Base-by-base conservation (phyloP, 2,113 vertebrate genomes). In the Elanoides forficatus region DNA sequence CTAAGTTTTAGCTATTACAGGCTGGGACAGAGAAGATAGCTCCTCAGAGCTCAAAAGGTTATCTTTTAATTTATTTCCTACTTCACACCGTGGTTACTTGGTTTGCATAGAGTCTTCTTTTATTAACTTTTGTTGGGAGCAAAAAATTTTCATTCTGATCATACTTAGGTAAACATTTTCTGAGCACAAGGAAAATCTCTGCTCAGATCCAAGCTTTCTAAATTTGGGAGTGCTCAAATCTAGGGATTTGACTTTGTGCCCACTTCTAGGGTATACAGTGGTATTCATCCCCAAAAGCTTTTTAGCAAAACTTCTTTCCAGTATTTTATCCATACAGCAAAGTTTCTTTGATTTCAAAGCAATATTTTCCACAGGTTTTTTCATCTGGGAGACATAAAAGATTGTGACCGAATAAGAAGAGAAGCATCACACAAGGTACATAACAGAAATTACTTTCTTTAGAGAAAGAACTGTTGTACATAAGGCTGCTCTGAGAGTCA, bases 1-100 rank as follows among this genome's bases (percentile, higher is more conserved):
- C 32, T 43, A 65, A 47, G 3, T 48, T 81, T 92, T 75, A 65
- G 25, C 14, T 81, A 19, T 58, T 67, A 32, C 4, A 22, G 4
- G 13, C 6, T 73, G n/a, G 52, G 38, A 88, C 11, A 55, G 16
- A 72, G 67, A 43, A 70, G 6, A 42, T 11, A 89, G 1, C 11
- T 84, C 15, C 29, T 86, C 27, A 91, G 27, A 78, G 74, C 18
- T 84, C 27, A 62, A 52, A 65, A 81, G 13, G 4, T 38, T 68
- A 29, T 9, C 38, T 67, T 67, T 60, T 10, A n/a, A 34, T 38
- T 62, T 56, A 23, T 67, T 91, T 81, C 30, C 11, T 36, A 5
- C 32, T 83, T 91, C 47, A 56, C 13, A 42, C 5, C 0, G 0
- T n/a, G 20, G 9, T 71, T 84, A 19, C 11, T 89, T 32, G 11